Evolutionary conservation across 2,888 invertebrate genomes (phyloP), one percentile per base, ranked within the genome.

Genomic region (Lasioglossum vierecki): DNA sequence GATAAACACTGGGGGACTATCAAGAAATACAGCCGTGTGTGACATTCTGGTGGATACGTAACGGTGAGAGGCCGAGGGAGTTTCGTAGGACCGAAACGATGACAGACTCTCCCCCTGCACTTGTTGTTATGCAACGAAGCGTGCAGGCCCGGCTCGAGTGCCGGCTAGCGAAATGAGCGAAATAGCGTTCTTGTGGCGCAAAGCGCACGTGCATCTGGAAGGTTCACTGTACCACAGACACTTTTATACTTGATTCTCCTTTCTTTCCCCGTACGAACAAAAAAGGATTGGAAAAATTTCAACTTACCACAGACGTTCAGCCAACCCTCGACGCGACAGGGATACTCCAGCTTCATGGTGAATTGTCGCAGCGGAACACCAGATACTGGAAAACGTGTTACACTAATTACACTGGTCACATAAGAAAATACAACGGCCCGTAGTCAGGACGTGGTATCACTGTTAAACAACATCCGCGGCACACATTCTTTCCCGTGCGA

Each of bases 241-340:
- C 82, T 79, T 81, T 79, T 72, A 73, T 81, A 83, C 70, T 70
- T 18, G 22, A 76, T 75, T 75, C 79, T 26, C 66, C 9, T 39
- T 57, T 35, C n/a, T 39, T 66, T 39, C 66, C 79, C 44, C 18
- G 2, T 5, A 13, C 41, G 35, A 26, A 15, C 9, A 9, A n/a
- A 46, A 26, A 41, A 76, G 13, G 22, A 83, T 60, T 70, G 15
- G 39, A 66, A 73, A 71, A 68, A 22, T 15, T 46, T 13, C 41
- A 49, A 94, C 96, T 95, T 90, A 96, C 96, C 96, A 92, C 96
- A 96, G 90, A 96, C 95, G 91, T 96, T 96, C 89, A 96, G 95
- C 96, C 96, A 96, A 87, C 96, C 96, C 93, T 96, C 96, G 72
- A 96, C 96, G 79, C 96, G 95, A 90, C 95, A 96, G 18, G 96